Conservation (phyloP, 2,888 invertebrate genomes). For the Linyphia triangularis region DNA sequence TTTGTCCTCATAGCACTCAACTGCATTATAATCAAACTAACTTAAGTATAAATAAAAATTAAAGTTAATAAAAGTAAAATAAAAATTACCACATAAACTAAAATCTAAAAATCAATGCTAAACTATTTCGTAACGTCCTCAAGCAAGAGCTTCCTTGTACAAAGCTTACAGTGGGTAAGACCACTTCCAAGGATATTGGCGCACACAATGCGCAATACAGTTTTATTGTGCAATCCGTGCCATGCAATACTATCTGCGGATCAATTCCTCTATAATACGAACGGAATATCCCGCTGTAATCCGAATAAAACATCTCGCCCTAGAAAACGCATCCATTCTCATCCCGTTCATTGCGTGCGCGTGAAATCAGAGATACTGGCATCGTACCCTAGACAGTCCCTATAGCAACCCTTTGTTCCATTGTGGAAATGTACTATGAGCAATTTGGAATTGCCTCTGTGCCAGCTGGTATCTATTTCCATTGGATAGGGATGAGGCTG, state of each 20-base stretch:
- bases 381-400: background rate
- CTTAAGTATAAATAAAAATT: no score
- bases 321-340: slow-evolving; percentile 26
- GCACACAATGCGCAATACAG: background rate
- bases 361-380: slow-evolving; percentile 38
- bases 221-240: slow-evolving; percentile 35
- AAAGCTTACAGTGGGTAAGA: no score
- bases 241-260: slow-evolving; percentile 10
- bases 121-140: no score
- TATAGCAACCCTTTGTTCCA: slow-evolving; percentile 13
- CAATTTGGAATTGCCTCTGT: no score
- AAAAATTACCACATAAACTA: no score
- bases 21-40: no score
- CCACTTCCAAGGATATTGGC: background rate
- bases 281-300: slow-evolving; percentile 1
- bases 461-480: no score
- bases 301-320: slow-evolving; percentile 39
- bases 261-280: background rate
- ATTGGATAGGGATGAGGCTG: no score
- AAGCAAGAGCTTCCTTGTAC: no score
- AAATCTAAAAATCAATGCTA: no score
- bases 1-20: no score
- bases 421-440: background rate
- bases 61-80: no score
- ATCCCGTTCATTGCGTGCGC: slow-evolving; percentile 5